Conservation (phyloP, 23 tunicate species). For the Halocynthia aurantium region DNA sequence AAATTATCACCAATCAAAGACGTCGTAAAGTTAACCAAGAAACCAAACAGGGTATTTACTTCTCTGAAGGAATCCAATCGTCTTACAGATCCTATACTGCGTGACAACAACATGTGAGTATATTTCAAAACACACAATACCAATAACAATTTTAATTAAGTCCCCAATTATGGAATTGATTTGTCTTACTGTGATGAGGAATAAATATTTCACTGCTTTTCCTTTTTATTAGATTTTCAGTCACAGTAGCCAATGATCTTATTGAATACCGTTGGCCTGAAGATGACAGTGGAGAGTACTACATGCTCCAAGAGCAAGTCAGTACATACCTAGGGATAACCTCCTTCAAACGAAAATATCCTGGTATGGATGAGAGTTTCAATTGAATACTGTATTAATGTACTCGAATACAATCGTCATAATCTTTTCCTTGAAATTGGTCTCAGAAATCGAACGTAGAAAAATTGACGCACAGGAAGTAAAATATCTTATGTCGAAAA, state of each 20-base stretch:
- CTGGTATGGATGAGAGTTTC: constrained; percentile 16
- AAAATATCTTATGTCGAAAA: constrained; percentile 48
- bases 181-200: no score
- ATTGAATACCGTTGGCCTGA: constrained; percentile 92
- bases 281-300: constrained; percentile 61
- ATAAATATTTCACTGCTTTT: background rate
- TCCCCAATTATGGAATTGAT: no score
- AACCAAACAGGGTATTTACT: no score
- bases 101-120: constrained; percentile 3
- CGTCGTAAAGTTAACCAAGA: no score
- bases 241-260: constrained; percentile 52
- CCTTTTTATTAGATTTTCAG: constrained; percentile 45
- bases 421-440: background rate
- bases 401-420: no score
- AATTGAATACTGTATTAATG: no score
- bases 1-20: no score
- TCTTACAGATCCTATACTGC: constrained; percentile 6
- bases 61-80: no score
- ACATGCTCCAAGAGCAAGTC: constrained; percentile 90
- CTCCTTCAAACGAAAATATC: constrained; percentile 94
- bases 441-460: constrained; percentile 62
- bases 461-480: constrained; percentile 77
- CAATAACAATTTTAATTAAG: no score
- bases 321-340: constrained; percentile 67
- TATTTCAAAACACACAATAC: background rate